These are phyloP conservation scores for Leptopilina syphax DNA, from an alignment of 2,888 invertebrate genomes.

Conservation along the genomic window DNA sequence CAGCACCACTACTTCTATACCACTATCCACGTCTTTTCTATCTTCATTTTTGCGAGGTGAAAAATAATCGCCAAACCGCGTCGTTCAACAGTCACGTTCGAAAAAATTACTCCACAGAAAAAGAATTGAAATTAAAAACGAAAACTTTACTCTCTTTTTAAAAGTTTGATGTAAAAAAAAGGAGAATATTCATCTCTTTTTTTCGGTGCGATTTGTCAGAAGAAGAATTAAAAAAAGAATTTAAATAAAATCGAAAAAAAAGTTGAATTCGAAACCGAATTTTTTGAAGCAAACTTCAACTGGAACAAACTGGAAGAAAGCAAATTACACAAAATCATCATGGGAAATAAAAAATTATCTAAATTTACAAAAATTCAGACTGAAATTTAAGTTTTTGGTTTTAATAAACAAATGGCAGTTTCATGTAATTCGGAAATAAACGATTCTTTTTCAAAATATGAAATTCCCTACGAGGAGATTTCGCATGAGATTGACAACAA, in stretches of 20 bases:
- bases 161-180: not conserved
- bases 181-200: not conserved
- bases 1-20: not conserved
- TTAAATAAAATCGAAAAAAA: not conserved
- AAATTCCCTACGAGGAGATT: conserved; percentile 59
- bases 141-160: not conserved
- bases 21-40: conserved; percentile 45
- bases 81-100: conserved; percentile 43
- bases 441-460: conserved; percentile 38
- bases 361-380: too few relatives aligned
- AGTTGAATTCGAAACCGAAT: not conserved
- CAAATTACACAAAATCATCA: not conserved
- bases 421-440: conserved; percentile 21
- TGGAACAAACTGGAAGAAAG: not conserved
- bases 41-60: conserved; percentile 57
- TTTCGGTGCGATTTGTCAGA: too few relatives aligned
- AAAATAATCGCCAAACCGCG: conserved; percentile 52
- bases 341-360: not conserved
- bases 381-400: not conserved
- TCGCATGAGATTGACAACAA: conserved; percentile 60
- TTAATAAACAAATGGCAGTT: conserved; percentile 37
- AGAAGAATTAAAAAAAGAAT: too few relatives aligned
- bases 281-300: not conserved
- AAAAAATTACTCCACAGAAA: not conserved
- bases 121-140: not conserved